phyloP scores from a whole-genome alignment of 2,113 vertebrate species.

The Stegostoma tigrinum region DNA sequence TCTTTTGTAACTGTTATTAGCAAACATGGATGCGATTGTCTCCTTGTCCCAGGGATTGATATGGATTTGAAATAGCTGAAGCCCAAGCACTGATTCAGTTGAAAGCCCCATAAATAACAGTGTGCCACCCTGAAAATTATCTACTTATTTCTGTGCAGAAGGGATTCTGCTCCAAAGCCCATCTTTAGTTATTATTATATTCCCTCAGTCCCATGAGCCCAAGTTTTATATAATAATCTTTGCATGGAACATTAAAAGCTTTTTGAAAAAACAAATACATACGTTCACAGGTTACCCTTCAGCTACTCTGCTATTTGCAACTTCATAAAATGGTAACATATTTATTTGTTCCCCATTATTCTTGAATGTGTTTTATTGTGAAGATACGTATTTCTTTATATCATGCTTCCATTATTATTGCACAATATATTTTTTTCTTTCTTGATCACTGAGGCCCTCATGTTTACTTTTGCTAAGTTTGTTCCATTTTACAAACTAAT shows the following conservation, averaged over 20 bases:
- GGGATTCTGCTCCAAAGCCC: not conserved
- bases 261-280: not conserved
- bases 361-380: not conserved
- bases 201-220: not conserved
- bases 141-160: not conserved
- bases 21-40: not conserved
- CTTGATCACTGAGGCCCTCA: too few relatives aligned
- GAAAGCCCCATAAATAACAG: not conserved
- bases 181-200: not conserved
- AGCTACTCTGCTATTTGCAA: not conserved
- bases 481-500: not conserved
- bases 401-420: not conserved
- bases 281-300: not conserved
- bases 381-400: not conserved
- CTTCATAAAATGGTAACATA: not conserved
- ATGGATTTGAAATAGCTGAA: not conserved
- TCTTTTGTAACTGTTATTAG: not conserved
- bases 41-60: not conserved
- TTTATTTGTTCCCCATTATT: not conserved
- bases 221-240: not conserved
- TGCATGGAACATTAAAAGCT: not conserved
- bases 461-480: not conserved
- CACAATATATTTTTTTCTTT: not conserved
- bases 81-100: not conserved
- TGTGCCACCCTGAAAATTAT: not conserved